phyloP scores from a whole-genome alignment of 2,888 invertebrate species.

The Sipha maydis region DNA sequence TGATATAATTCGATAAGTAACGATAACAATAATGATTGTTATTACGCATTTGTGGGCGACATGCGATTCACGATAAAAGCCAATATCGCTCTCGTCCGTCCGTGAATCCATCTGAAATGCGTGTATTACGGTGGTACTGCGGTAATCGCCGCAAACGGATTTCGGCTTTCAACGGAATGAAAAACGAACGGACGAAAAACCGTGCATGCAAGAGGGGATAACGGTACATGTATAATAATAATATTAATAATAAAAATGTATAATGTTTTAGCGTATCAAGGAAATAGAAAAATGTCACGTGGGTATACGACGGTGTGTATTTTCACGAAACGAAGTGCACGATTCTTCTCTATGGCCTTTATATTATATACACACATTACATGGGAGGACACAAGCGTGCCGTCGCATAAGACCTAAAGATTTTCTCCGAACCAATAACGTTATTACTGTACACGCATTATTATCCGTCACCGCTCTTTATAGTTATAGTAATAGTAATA shows the following conservation, averaged over 20 bases:
- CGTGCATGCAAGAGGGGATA: background rate
- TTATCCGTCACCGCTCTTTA: background rate
- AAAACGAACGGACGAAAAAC: conserved; percentile 29
- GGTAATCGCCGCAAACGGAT: conserved; percentile 11
- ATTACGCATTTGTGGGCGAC: background rate
- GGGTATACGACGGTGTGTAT: background rate
- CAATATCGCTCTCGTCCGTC: background rate
- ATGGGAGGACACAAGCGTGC: conserved; percentile 49
- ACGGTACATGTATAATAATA: background rate
- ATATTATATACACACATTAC: background rate
- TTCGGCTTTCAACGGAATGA: conserved; percentile 56
- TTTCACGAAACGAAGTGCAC: conserved; percentile 6
- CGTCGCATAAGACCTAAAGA: conserved; percentile 60
- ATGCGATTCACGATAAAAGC: background rate
- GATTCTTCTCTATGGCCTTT: background rate
- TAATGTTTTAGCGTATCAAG: background rate
- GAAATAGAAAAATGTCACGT: conserved; percentile 49
- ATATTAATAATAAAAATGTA: background rate
- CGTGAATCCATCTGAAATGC: background rate
- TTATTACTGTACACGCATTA: conserved; percentile 30
- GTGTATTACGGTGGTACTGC: background rate
- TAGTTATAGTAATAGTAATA: conserved; percentile 16
- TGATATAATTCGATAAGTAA: background rate
- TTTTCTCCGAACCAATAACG: conserved; percentile 54
- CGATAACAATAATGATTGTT: background rate